Evolutionary conservation across 2,888 invertebrate genomes (phyloP), one percentile per base, ranked within the genome.

Genomic region (Lissocephala sabroskyi): DNA sequence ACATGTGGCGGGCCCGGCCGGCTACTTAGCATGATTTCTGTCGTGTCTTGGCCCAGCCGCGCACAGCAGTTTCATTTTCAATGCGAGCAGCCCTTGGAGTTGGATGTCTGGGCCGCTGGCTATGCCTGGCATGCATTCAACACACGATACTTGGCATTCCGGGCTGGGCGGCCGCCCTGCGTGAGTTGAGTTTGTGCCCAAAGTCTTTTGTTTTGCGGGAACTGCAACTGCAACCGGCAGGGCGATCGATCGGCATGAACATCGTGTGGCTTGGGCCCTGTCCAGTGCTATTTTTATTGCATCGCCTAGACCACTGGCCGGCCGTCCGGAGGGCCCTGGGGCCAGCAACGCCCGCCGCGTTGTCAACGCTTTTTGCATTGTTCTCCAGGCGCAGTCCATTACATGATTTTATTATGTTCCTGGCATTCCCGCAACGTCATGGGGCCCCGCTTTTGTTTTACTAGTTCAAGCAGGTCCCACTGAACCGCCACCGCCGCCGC

Each of bases 61-160:
- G 58, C n/a, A n/a, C 62, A 76, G 65, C 56, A 70, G 71, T 73
- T 73, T 73, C 71, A 54, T 73, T 73, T 73, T 73, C 77, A 76
- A 76, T 76, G 70, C 63, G 51, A 52, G 62, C 68, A 23, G 23
- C 23, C 23, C 23, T 23, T 16, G 1, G 37, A 23, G 18, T 17
- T 26, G 14, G 9, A 14, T 18, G 23, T 35, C 29, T 5, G 4
- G 9, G 55, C 47, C 62, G 51, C 53, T 57, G n/a, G 63, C 74
- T 73, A 73, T 73, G 71, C 71, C 64, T 73, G 70, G 71, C 71
- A 73, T 73, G 71, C 71, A 73, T 74, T 66, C 77, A 73, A 70
- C 77, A 73, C 71, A 73, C 71, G 76, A 74, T 76, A 74, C 77
- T 76, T 76, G 74, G 66, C 77, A 73, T 71, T 71, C 71, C 65